Evolutionary conservation across 2,888 invertebrate species (phyloP), one percentile per base, ranked within the genome.

Genomic region (Idaea aversata): DNA sequence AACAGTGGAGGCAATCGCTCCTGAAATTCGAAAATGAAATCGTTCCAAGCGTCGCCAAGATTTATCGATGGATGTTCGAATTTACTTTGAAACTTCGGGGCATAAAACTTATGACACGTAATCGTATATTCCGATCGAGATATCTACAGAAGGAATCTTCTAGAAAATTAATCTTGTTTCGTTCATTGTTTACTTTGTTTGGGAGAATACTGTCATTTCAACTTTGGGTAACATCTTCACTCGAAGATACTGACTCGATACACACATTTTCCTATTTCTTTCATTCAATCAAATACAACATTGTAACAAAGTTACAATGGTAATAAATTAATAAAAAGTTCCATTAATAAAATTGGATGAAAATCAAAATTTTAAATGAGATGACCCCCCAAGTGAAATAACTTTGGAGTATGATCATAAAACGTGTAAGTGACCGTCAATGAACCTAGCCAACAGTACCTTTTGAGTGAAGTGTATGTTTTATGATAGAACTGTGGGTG

Each of bases 1-100:
- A 92, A 93, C 93, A 92, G 90, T 91, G 86, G 91, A 89, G 90
- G 91, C 91, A 93, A 93, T 93, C 91, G 93, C 86, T 93, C 90
- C 92, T 91, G 93, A 92, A 92, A 92, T 92, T 91, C 93, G 93
- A 93, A 93, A 93, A 93, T 93, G 92, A 93, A 93, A 92, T 91
- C 92, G 91, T 91, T 88, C 87, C 83, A 86, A 91, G 90, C 91
- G 91, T 90, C 92, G 90, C 92, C 88, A 89, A 93, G 93, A 93
- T 92, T 93, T 93, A 93, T 93, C 89, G 93, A 91, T 91, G 88
- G 87, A 91, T 91, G 91, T 89, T 92, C 90, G 87, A 91, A 91
- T 92, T 91, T 91, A 90, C 91, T 92, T 91, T 88, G 87, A 89
- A 93, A 91, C 88, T 92, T 91, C 78, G 82, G 87, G 87, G 87